Base-by-base conservation (phyloP, 1,140 invertebrate genomes). In the Linepithema humile region DNA sequence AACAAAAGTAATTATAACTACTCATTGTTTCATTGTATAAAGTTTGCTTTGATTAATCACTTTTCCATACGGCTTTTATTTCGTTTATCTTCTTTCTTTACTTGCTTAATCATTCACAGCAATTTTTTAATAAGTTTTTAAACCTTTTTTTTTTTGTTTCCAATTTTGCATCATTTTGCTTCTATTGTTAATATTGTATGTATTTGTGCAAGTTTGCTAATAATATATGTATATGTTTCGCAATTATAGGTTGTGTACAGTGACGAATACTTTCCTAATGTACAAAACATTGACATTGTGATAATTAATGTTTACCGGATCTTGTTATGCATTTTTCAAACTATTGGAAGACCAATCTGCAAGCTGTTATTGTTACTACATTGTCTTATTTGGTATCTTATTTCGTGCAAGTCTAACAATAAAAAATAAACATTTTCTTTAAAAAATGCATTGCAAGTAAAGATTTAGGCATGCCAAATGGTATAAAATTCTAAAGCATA, bases 351-450 rank as follows among this genome's bases (percentile, higher is more conserved):
- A 84, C 60, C 84, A 38, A 72, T 91, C 20, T 82, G 88, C 2
- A 93, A 91, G 82, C 59, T 91, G 48, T 69, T 93, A 10, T 91
- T 93, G n/a, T 40, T 62, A 10, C 35, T 92, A 57, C 90, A 93
- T 67, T 90, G 91, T 55, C 35, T 91, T 1, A 92, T 84, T 65
- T 93, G 92, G 93, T 93, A n/a, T n/a, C n/a, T n/a, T n/a, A n/a
- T n/a, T n/a, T n/a, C n/a, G n/a, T n/a, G n/a, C n/a, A n/a, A n/a
- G n/a, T n/a, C n/a, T n/a, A n/a, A n/a, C n/a, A n/a, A n/a, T n/a
- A n/a, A n/a, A n/a, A n/a, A n/a, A n/a, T n/a, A n/a, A n/a, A n/a
- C n/a, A n/a, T n/a, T n/a, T n/a, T n/a, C n/a, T n/a, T n/a, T n/a
- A n/a, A n/a, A n/a, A n/a, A n/a, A n/a, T n/a, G n/a, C n/a, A n/a